Base-by-base conservation (phyloP, 2,888 invertebrate genomes). In the Mesochorus sp. region DNA sequence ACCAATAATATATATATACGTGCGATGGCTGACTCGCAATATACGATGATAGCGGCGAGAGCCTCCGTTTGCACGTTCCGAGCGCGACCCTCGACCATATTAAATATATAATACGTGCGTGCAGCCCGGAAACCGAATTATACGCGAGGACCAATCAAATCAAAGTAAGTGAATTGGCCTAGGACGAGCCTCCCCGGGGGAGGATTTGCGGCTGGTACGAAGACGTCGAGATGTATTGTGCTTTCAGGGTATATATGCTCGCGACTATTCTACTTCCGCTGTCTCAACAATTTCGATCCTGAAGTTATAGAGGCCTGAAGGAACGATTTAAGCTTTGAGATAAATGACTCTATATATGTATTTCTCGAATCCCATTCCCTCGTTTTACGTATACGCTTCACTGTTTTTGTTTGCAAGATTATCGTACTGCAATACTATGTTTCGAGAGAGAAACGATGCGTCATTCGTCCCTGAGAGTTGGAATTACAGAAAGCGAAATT, bases 91-190 rank as follows among this genome's bases (percentile, higher is more conserved):
- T 76, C 68, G 68, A 37, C 57, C 55, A 26, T 51, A 67, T 67
- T 42, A 51, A 61, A 42, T 55, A 37, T 55, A 6, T 42, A 17
- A 61, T 68, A 39, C 39, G 57, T 61, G 66, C 61, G 73, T 68
- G 66, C 55, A 72, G 70, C 34, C 75, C 44, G 76, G 75, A 75
- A 82, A 81, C 76, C 82, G 80, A 82, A 86, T 88, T 85, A 85
- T 87, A 85, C 84, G 70, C 80, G 77, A 80, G 80, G 84, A 79
- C 89, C 89, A 90, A 90, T 90, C 91, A 90, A 91, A 91, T 91
- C 90, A 90, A 88, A 89, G 89, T 90, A 90, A 91, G 90, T 91
- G 89, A 90, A 90, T 90, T 90, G 89, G 77, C 84, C 82, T 67
- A 72, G 77, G 37, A 79, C 82, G 83, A 70, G 68, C 37, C 68